Conservation (phyloP, 2,888 invertebrate genomes). For the Nemotelus nigrinus region DNA sequence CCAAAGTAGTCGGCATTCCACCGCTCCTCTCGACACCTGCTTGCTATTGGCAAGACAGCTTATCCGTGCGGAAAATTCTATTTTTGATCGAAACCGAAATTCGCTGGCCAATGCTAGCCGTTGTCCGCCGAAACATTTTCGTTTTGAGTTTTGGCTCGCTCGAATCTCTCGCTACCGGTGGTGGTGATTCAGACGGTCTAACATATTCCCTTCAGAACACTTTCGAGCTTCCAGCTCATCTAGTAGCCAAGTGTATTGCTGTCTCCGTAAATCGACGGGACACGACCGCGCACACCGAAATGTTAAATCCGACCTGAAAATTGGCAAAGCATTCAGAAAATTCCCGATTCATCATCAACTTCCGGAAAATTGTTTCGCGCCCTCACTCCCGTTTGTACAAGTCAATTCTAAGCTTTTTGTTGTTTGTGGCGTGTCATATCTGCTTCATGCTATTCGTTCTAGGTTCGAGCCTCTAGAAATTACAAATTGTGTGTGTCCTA, state of each 20-base stretch:
- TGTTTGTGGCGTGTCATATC: not conserved
- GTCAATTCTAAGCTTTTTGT: not conserved
- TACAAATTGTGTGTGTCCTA: conserved; percentile 29
- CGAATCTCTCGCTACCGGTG: too few species aligned
- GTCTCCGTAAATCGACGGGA: not conserved
- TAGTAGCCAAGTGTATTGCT: conserved; percentile 27
- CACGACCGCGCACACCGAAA: not conserved
- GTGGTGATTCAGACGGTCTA: too few species aligned
- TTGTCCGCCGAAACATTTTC: not conserved
- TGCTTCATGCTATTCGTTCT: not conserved
- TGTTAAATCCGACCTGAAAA: conserved; percentile 2
- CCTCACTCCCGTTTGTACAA: not conserved
- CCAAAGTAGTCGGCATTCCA: not conserved
- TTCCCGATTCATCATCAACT: conserved; percentile 6
- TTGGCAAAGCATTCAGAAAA: conserved; percentile 22
- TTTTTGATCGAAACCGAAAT: conserved; percentile 8
- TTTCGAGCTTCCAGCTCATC: not conserved
- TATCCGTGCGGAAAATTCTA: conserved; percentile 36
- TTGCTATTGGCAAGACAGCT: conserved; percentile 9
- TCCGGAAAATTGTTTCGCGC: conserved; percentile 33
- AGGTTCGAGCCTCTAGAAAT: conserved; percentile 33
- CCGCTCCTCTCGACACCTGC: not conserved
- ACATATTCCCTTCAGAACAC: too few species aligned
- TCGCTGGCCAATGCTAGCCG: conserved; percentile 31
- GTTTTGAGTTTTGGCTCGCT: too few species aligned